Conservation (phyloP, 2,888 invertebrate genomes). For the Electrophaes corylata region DNA sequence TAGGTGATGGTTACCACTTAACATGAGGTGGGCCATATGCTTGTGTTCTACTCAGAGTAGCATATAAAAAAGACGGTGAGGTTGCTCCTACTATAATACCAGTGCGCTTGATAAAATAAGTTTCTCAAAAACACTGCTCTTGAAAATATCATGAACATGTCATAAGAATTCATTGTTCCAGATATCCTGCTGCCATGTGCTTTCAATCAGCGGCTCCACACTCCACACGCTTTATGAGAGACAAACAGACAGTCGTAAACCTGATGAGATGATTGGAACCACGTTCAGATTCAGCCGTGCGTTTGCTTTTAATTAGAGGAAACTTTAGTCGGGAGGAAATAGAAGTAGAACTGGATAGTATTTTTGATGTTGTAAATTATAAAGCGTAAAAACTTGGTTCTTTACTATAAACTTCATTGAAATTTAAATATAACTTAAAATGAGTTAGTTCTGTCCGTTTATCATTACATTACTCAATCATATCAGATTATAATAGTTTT, state of each 20-base stretch:
- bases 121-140: background rate
- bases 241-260: conserved; percentile 74
- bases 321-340: conserved; percentile 60
- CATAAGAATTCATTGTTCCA: conserved; percentile 47
- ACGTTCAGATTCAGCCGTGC: conserved; percentile 68
- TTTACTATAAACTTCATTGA: background rate
- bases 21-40: no score
- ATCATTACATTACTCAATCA: no score
- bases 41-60: no score
- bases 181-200: conserved; percentile 62
- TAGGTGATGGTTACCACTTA: no score
- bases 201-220: conserved; percentile 73
- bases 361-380: conserved; percentile 22
- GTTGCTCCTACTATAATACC: no score
- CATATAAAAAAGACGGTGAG: no score
- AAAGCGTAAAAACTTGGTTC: background rate
- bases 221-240: conserved; percentile 71
- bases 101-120: no score
- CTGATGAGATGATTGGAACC: conserved; percentile 75
- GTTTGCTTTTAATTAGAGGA: conserved; percentile 77
- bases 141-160: conserved; percentile 30
- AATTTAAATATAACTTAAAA: no score
- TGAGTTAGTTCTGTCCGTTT: no score
- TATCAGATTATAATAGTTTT: no score
- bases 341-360: conserved; percentile 43